Evolutionary conservation across 92 coral and sea anemone genomes (phyloP).

Genomic region (Epizoanthus scotinus): DNA sequence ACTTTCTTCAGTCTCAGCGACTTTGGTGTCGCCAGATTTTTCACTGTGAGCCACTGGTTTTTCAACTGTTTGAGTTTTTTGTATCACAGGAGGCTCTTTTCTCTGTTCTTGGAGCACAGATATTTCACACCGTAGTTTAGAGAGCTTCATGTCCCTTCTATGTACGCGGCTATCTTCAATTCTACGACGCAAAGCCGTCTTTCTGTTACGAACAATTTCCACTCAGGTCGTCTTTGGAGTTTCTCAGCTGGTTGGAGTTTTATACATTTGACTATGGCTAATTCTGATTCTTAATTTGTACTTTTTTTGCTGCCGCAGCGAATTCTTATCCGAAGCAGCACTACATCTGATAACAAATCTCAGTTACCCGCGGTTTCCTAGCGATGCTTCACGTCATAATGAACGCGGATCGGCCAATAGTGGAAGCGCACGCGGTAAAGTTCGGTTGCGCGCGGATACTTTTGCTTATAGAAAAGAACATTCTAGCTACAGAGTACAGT

Average conservation of each 20-base stretch:
- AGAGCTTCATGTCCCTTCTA: neutral
- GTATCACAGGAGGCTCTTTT: neutral
- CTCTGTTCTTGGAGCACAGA: neutral
- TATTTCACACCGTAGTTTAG: neutral
- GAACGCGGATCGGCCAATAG: neutral
- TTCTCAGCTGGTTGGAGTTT: neutral
- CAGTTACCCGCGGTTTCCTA: conserved; percentile 1
- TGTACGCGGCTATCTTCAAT: neutral
- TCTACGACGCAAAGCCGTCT: neutral
- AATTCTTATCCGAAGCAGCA: neutral
- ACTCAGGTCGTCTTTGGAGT: neutral
- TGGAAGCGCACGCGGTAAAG: neutral
- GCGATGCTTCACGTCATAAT: conserved; percentile 8
- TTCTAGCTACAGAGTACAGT: no score
- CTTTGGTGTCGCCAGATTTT: no score
- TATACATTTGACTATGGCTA: neutral
- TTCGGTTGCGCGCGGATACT: no score
- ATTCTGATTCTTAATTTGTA: neutral
- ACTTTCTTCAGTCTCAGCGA: no score
- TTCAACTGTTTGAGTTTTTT: neutral
- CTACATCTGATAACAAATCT: neutral
- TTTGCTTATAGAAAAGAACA: no score
- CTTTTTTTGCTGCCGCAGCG: neutral
- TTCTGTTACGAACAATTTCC: no score
- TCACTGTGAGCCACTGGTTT: neutral